Conservation (phyloP, 2,888 invertebrate species). For the Lasioglossum calceatum region DNA sequence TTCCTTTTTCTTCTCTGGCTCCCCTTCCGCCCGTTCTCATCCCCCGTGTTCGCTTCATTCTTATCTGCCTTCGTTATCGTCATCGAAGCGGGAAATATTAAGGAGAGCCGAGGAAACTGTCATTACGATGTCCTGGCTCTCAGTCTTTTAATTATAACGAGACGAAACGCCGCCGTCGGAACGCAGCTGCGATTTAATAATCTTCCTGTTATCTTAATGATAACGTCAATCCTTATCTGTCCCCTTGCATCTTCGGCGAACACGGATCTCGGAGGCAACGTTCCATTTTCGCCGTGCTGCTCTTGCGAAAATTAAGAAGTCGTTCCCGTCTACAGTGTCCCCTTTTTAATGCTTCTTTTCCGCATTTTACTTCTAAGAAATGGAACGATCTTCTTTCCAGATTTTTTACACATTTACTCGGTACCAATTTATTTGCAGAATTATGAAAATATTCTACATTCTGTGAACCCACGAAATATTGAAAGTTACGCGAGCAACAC, state of each 20-base stretch:
- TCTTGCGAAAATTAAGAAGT: conserved; percentile 6
- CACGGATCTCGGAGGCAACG: neutral
- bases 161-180: conserved; percentile 4
- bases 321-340: neutral
- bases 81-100: conserved; percentile 47
- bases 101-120: conserved; percentile 26
- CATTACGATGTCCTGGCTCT: conserved; percentile 29
- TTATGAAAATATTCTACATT: neutral
- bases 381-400: neutral
- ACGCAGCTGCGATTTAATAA: conserved; percentile 48
- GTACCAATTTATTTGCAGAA: no score
- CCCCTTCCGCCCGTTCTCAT: neutral
- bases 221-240: conserved; percentile 35
- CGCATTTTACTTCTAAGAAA: neutral
- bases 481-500: neutral
- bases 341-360: neutral
- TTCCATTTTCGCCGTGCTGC: neutral
- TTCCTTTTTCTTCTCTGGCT: neutral
- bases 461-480: neutral
- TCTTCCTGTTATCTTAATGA: conserved; percentile 50
- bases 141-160: conserved; percentile 53
- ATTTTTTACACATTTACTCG: neutral
- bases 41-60: neutral
- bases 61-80: conserved; percentile 25
- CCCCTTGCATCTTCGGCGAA: conserved; percentile 11